Conservation (phyloP, 2,113 vertebrate genomes). For the Solenodon paradoxus region DNA sequence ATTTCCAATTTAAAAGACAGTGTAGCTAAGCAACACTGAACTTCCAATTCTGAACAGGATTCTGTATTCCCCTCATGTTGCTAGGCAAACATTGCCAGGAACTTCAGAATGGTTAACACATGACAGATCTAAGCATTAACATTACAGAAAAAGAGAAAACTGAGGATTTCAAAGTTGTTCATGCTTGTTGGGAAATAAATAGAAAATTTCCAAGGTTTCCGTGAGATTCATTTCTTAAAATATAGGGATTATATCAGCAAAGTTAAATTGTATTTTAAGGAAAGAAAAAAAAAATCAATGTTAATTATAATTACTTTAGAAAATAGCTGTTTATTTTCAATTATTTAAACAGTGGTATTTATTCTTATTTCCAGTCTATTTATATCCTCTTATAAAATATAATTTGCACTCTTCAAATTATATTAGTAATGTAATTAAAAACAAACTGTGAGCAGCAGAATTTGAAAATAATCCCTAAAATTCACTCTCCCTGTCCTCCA, state of each 20-base stretch:
- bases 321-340: conserved; percentile 55
- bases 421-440: not conserved
- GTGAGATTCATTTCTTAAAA: conserved; percentile 75
- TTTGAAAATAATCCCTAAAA: not conserved
- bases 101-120: conserved; percentile 77
- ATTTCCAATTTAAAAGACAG: conserved; percentile 78
- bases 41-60: conserved; percentile 71
- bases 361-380: conserved; percentile 5
- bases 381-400: not conserved
- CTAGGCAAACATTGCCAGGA: conserved; percentile 73
- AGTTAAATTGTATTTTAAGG: conserved; percentile 70
- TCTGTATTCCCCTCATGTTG: conserved; percentile 47
- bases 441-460: not conserved
- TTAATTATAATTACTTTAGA: conserved; percentile 55
- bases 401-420: not conserved
- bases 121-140: conserved; percentile 74
- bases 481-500: not conserved
- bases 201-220: conserved; percentile 77
- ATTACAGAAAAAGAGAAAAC: conserved; percentile 77
- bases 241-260: conserved; percentile 55
- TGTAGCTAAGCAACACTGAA: conserved; percentile 83
- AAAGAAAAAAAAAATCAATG: conserved; percentile 43
- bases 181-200: conserved; percentile 68
- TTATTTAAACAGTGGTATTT: conserved; percentile 7
- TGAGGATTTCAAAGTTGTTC: conserved; percentile 72